phyloP scores from a whole-genome alignment of 1,140 invertebrate species.

The Drosophila mojavensis region DNA sequence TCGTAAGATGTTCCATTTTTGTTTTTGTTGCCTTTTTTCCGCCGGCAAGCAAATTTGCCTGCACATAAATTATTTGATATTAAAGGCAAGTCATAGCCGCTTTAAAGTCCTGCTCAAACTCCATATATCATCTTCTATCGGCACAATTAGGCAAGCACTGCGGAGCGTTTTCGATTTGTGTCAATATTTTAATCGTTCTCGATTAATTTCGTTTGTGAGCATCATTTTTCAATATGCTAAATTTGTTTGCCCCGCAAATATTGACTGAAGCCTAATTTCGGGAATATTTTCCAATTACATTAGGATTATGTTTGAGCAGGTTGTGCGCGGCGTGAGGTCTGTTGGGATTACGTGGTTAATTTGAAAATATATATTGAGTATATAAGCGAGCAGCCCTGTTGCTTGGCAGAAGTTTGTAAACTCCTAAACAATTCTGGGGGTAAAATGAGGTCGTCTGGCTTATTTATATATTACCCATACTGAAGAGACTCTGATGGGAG shows the following conservation, averaged over 20 bases:
- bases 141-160: constrained; percentile 24
- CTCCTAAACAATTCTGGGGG: too few relatives aligned
- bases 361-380: too few relatives aligned
- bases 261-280: constrained; percentile 48
- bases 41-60: constrained; percentile 19
- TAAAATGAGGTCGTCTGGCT: too few relatives aligned
- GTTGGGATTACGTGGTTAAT: too few relatives aligned
- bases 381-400: too few relatives aligned
- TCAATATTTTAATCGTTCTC: constrained; percentile 67
- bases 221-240: constrained; percentile 43
- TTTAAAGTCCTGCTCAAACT: constrained; percentile 40
- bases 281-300: constrained; percentile 26
- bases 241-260: constrained; percentile 46
- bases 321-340: background rate
- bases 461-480: background rate
- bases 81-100: constrained; percentile 33
- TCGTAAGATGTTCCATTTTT: constrained; percentile 28
- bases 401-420: too few relatives aligned
- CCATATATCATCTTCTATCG: constrained; percentile 59
- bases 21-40: constrained; percentile 33
- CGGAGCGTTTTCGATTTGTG: constrained; percentile 64
- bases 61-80: constrained; percentile 56
- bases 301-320: constrained; percentile 8
- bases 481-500: too few relatives aligned
- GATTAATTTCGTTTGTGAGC: constrained; percentile 57